A percentile compares a stretch with the other conserved stretches of the same genome.
These are phyloP conservation scores for Anguilla megastoma DNA, from an alignment of 2,797 vertebrate species.

Conservation along the genomic window DNA sequence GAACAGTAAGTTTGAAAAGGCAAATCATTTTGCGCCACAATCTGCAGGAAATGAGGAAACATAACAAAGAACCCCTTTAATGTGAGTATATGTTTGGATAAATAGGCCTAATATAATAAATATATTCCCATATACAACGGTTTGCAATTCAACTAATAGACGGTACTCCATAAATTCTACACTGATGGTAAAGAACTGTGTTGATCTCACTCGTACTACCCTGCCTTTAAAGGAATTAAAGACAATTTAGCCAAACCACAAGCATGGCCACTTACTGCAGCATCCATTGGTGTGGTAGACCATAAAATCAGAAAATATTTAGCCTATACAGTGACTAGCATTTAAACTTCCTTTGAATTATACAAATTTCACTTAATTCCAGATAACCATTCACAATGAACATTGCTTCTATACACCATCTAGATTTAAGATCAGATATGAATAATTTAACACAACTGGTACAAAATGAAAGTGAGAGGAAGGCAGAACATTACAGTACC, in stretches of 20 bases:
- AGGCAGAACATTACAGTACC: background rate
- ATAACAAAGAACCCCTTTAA: conserved; percentile 16
- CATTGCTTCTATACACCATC: background rate
- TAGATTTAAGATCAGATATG: conserved; percentile 10
- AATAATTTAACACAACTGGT: conserved; percentile 17
- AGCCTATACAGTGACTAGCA: background rate
- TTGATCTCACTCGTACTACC: background rate
- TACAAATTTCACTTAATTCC: background rate
- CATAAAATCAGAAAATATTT: background rate
- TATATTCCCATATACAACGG: background rate
- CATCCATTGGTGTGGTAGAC: background rate
- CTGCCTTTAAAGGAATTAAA: background rate
- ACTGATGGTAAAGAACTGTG: background rate
- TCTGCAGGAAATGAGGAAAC: conserved; percentile 13
- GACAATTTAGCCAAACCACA: background rate
- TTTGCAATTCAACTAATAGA: background rate
- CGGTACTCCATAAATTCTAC: background rate
- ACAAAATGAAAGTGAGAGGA: background rate
- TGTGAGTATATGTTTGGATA: background rate
- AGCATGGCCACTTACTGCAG: background rate
- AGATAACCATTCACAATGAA: background rate
- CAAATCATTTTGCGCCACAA: conserved; percentile 15
- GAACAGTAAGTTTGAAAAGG: conserved; percentile 45
- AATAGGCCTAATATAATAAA: background rate
- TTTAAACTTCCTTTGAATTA: background rate